These are phyloP conservation scores for Rhyzopertha dominica DNA, from an alignment of 1,140 invertebrate genomes.

Conservation along the genomic window DNA sequence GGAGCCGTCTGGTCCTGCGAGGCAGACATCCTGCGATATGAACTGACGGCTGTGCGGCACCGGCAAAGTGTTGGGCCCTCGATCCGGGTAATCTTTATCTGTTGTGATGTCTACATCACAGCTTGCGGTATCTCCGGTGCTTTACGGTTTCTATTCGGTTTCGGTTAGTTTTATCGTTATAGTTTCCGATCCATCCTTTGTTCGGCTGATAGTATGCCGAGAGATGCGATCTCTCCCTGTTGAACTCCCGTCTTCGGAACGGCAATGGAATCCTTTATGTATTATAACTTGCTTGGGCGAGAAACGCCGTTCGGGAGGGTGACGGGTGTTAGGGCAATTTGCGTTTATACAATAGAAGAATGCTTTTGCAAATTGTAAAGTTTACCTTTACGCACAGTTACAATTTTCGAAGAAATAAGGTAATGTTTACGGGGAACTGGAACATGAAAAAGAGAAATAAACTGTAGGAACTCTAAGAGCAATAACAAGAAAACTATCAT, in stretches of 20 bases:
- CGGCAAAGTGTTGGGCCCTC: constrained; percentile 6
- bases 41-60: constrained; percentile 1
- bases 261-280: no score
- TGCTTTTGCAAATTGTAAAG: no score
- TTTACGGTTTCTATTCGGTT: constrained; percentile 24
- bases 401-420: no score
- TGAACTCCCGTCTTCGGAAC: constrained; percentile 15
- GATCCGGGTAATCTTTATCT: constrained; percentile 28
- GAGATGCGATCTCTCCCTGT: constrained; percentile 16
- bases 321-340: no score
- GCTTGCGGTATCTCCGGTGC: constrained; percentile 20
- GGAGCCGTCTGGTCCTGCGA: background rate
- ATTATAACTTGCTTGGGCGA: no score
- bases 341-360: no score
- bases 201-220: constrained; percentile 15
- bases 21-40: constrained; percentile 3
- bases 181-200: constrained; percentile 31
- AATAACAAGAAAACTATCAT: no score
- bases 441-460: no score
- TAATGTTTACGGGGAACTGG: no score
- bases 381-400: no score
- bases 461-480: no score
- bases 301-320: no score
- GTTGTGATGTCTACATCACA: constrained; percentile 27
- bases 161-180: constrained; percentile 36